Percentiles rank a stretch among this genome's conserved stretches.
These are phyloP conservation scores for Drosophila bipectinata DNA, from an alignment of 1,140 invertebrate genomes.

Conservation along the genomic window DNA sequence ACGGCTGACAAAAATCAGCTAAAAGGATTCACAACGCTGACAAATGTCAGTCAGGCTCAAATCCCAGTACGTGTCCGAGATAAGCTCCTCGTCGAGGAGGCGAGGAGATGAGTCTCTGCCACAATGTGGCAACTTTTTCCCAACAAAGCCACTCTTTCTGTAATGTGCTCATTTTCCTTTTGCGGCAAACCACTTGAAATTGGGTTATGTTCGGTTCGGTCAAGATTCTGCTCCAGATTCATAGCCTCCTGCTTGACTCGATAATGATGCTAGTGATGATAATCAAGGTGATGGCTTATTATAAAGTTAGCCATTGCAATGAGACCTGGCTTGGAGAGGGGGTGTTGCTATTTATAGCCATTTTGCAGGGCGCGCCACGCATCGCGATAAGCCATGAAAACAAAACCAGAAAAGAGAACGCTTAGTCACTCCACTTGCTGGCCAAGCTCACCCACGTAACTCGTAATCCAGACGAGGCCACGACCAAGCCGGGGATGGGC, in stretches of 20 bases:
- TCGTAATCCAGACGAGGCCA: constrained; percentile 55
- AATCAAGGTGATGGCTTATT: constrained; percentile 39
- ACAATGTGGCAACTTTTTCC: constrained; percentile 42
- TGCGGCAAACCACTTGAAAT: constrained; percentile 59
- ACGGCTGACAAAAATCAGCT: constrained; percentile 1
- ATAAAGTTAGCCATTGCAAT: constrained; percentile 44
- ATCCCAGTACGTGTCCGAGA: constrained; percentile 73
- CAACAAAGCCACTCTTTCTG: constrained; percentile 31
- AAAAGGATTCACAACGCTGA: constrained; percentile 69
- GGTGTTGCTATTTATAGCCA: constrained; percentile 65
- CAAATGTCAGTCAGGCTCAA: constrained; percentile 73
- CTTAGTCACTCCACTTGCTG: constrained; percentile 81
- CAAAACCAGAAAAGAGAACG: constrained; percentile 36
- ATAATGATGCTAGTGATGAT: constrained; percentile 4
- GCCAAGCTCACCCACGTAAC: constrained; percentile 79
- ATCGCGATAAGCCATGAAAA: constrained; percentile 58
- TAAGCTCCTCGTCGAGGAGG: constrained; percentile 56
- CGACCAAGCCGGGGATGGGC: constrained; percentile 31
- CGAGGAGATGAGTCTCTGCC: constrained; percentile 25
- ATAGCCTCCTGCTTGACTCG: constrained; percentile 2
- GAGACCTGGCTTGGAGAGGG: constrained; percentile 6
- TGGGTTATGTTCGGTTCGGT: constrained; percentile 70
- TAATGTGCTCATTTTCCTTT: constrained; percentile 81
- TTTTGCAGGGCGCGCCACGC: constrained; percentile 64
- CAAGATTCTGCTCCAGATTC: constrained; percentile 72